Evolutionary conservation across 2,888 invertebrate species (phyloP).

Genomic region (Philereme transversata): DNA sequence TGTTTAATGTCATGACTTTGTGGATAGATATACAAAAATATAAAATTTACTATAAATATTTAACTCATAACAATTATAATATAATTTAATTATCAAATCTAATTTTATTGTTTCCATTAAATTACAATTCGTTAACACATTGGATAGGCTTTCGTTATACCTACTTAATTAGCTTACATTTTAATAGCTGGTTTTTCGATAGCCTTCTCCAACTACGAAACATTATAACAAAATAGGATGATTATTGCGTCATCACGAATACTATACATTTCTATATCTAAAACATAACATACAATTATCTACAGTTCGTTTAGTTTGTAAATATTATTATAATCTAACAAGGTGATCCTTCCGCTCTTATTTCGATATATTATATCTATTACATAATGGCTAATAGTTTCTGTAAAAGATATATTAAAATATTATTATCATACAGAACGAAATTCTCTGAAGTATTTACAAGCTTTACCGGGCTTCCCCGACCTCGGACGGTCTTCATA

Average conservation of each 20-base stretch:
- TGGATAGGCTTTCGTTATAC: conserved; percentile 10
- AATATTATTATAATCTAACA: conserved; percentile 56
- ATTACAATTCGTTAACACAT: conserved; percentile 1
- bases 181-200: conserved; percentile 4
- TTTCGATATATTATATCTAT: conserved; percentile 57
- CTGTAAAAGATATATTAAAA: conserved; percentile 76
- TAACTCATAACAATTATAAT: conserved; percentile 63
- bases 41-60: conserved; percentile 59
- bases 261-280: conserved; percentile 49
- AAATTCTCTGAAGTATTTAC: conserved; percentile 67
- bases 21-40: conserved; percentile 63
- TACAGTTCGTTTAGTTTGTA: conserved; percentile 59
- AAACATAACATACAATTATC: conserved; percentile 45
- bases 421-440: conserved; percentile 78
- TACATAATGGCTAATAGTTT: conserved; percentile 64
- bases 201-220: conserved; percentile 19
- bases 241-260: conserved; percentile 51
- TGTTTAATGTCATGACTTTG: conserved; percentile 61
- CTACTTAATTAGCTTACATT: too few relatives aligned
- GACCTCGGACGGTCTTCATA: conserved; percentile 31
- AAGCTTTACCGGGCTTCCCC: conserved; percentile 43
- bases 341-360: conserved; percentile 56
- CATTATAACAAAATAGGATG: conserved; percentile 44
- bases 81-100: conserved; percentile 47
- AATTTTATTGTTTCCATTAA: conserved; percentile 17